A percentile compares a stretch with the other conserved stretches of the same genome.
Evolutionary conservation across 1,140 invertebrate genomes (phyloP).

Genomic region (Schlechtendalia chinensis): DNA sequence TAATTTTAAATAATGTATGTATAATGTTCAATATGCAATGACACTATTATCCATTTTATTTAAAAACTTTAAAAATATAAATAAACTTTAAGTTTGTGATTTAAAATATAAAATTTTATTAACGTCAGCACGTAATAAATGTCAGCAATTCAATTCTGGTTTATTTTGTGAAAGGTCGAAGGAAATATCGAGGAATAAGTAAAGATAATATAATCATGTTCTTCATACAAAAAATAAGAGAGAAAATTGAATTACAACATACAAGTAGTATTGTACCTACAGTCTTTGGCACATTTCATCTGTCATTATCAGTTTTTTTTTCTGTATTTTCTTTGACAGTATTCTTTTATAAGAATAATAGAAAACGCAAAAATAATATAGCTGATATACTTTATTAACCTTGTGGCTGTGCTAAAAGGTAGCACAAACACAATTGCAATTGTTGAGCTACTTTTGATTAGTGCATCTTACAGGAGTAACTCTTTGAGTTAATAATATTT

Average conservation of each 20-base stretch:
- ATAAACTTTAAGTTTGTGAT: not conserved
- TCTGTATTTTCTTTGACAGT: slow-evolving; percentile 11
- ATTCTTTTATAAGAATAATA: slow-evolving; percentile 9
- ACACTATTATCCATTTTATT: not conserved
- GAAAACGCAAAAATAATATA: slow-evolving; percentile 2
- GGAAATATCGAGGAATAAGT: slow-evolving; percentile 13
- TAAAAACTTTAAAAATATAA: not conserved
- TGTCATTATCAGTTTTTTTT: slow-evolving; percentile 30
- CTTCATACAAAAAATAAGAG: not conserved
- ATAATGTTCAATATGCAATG: no score
- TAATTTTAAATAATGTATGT: no score
- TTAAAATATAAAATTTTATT: slow-evolving; percentile 21
- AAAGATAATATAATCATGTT: slow-evolving; percentile 31
- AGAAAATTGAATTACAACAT: slow-evolving; percentile 26
- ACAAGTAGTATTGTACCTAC: slow-evolving; percentile 17
- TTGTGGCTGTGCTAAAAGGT: not conserved
- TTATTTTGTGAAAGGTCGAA: slow-evolving; percentile 23
- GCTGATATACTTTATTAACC: not conserved
- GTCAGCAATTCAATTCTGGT: slow-evolving; percentile 26
- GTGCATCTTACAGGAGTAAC: not conserved
- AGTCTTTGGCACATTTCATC: slow-evolving; percentile 32
- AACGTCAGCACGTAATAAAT: slow-evolving; percentile 24
- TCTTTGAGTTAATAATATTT: not conserved
- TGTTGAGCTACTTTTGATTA: slow-evolving; percentile 2
- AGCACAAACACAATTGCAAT: not conserved